Evolutionary conservation across 2,113 vertebrate genomes (phyloP), one percentile per base, ranked within the genome.

Genomic region (Platysteira castanea): DNA sequence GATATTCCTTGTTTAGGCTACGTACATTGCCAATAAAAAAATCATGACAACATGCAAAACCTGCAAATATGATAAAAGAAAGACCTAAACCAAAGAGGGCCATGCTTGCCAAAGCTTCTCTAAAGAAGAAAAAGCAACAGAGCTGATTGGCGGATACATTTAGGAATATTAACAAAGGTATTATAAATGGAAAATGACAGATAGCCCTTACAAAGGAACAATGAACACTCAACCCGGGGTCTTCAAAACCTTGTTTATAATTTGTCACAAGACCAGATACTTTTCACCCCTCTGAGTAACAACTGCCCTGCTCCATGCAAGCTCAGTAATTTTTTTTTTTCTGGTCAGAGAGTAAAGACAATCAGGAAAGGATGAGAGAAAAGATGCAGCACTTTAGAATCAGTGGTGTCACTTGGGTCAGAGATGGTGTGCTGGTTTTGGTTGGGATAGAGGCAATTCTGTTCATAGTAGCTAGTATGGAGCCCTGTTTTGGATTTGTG

Each of bases 121-220:
- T n/a, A 75, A 37, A 82, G 61, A 80, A 80, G 26, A 39, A 94
- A 86, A 84, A 47, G 23, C 30, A 92, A 53, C 22, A 76, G 16
- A 91, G 31, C 4, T 41, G 61, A 41, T 0, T 27, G 22, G 30
- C 0, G 0, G 50, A 84, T 26, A 57, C 0, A 0, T 26, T 85
- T n/a, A 77, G 18, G n/a, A 74, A 69, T 42, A 46, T 41, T 69
- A 74, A 70, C 14, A 74, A 56, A 74, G 17, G 14, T 23, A 56
- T 65, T 47, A 76, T 16, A 60, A 76, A 69, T 37, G 27, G 22
- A 79, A 89, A 95, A 86, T 28, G n/a, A n/a, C 41, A 83, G 54
- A 44, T 47, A 91, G 44, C 33, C 13, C 35, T 78, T 87, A 74
- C 59, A 89, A 80, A 76, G 16, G 21, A 84, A 87, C 1, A 4